Percentiles rank a stretch among this genome's conserved stretches.
Evolutionary conservation across 2,113 vertebrate genomes (phyloP).

Genomic region (Nycticryphes semicollaris): DNA sequence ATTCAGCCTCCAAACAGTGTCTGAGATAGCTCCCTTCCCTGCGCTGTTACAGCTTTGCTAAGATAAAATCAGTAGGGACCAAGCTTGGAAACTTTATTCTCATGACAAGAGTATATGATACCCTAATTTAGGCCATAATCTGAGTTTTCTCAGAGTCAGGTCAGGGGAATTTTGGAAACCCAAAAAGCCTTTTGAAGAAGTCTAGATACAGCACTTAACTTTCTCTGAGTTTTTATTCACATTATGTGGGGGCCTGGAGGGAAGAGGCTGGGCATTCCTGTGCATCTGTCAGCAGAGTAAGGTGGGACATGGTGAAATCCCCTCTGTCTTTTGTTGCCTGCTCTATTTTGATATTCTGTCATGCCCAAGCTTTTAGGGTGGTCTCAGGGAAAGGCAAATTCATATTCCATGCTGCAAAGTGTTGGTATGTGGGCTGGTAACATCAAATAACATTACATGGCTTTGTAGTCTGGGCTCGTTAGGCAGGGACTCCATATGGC

Average conservation of each 20-base stretch:
- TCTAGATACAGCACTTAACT: not conserved
- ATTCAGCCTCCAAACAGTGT: not conserved
- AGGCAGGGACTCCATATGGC: constrained; percentile 35
- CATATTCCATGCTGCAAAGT: not conserved
- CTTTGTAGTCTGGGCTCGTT: constrained; percentile 2
- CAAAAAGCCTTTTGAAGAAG: not conserved
- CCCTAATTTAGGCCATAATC: not conserved
- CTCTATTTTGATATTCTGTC: not conserved
- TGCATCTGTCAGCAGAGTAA: not conserved
- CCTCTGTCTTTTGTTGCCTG: not conserved
- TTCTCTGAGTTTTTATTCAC: not conserved
- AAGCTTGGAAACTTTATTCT: not conserved
- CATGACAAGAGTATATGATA: not conserved
- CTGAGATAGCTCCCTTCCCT: not conserved
- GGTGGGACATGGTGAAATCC: not conserved
- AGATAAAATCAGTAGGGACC: not conserved
- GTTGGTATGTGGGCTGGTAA: not conserved
- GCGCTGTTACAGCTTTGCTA: not conserved
- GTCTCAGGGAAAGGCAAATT: not conserved
- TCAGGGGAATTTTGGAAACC: not conserved
- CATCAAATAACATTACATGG: not conserved
- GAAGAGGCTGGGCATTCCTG: not conserved
- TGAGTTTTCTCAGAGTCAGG: not conserved
- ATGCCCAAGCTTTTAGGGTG: not conserved
- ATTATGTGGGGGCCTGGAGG: not conserved